A percentile compares a stretch with the other conserved stretches of the same genome.
phyloP scores from a whole-genome alignment of 2,113 vertebrate species.

The Patagioenas fasciata region DNA sequence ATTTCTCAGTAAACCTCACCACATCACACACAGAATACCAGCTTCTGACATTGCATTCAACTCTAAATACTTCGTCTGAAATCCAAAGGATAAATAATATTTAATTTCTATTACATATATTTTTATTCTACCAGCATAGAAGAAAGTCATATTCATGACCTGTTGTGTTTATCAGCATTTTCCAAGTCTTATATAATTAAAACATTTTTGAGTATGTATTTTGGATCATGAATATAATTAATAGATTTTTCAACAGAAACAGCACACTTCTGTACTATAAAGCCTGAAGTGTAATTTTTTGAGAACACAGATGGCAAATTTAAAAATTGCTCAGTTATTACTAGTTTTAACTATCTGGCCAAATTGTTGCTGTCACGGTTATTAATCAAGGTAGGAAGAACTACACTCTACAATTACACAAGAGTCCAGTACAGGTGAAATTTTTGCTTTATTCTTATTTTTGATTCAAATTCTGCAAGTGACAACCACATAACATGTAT shows the following conservation, averaged over 20 bases:
- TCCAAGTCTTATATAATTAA: background rate
- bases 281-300: background rate
- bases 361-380: background rate
- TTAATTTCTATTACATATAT: background rate
- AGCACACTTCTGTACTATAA: background rate
- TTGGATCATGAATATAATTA: background rate
- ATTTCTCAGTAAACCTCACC: background rate
- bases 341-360: background rate
- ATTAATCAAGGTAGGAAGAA: slow-evolving; percentile 33
- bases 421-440: background rate
- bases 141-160: background rate
- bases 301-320: background rate
- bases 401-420: background rate
- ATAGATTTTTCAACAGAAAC: background rate
- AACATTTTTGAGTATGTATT: background rate
- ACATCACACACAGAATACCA: background rate
- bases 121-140: background rate
- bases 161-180: background rate
- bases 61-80: background rate
- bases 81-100: background rate
- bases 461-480: background rate
- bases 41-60: background rate
- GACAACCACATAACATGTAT: background rate
- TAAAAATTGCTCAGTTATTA: background rate
- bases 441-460: slow-evolving; percentile 1